Percentiles rank a stretch among this genome's conserved stretches.
Conservation (phyloP, 2,888 invertebrate species). For the Alentia gelatinosa region DNA sequence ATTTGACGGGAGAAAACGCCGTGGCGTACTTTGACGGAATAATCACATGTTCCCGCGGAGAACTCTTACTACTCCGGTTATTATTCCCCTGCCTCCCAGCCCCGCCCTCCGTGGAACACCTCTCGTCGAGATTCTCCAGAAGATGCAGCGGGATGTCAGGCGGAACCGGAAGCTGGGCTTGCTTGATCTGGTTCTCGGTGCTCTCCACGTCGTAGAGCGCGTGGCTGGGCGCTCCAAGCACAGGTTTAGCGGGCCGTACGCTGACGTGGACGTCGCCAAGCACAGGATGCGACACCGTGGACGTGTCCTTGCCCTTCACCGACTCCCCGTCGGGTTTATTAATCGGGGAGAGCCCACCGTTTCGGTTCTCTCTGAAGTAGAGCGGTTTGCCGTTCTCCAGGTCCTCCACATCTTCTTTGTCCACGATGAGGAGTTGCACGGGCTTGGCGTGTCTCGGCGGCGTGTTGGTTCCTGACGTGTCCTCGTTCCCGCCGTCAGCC, state of each 20-base stretch:
- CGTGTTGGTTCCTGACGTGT: no score
- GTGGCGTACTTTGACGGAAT: conserved; percentile 16
- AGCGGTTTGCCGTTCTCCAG: neutral
- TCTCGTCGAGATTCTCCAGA: neutral
- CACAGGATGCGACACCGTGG: neutral
- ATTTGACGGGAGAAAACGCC: conserved; percentile 16
- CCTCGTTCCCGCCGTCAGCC: neutral
- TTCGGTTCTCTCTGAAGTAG: conserved; percentile 6
- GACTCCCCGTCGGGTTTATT: neutral
- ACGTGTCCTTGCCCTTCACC: neutral
- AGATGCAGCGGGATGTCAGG: conserved; percentile 32
- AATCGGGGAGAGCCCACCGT: neutral
- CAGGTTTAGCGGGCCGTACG: conserved; percentile 12
- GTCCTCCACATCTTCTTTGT: conserved; percentile 11
- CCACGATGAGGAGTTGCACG: conserved; percentile 37
- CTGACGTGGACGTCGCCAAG: conserved; percentile 32
- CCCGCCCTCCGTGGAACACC: neutral
- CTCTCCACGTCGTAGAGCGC: neutral
- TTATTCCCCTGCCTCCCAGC: neutral
- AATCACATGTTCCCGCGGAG: conserved; percentile 27
- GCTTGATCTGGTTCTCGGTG: neutral
- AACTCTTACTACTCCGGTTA: neutral
- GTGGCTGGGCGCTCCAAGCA: neutral
- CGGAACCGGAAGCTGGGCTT: neutral
- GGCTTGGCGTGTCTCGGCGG: neutral